Conservation (phyloP, 2,797 vertebrate species). For the Megalops cyprinoides region DNA sequence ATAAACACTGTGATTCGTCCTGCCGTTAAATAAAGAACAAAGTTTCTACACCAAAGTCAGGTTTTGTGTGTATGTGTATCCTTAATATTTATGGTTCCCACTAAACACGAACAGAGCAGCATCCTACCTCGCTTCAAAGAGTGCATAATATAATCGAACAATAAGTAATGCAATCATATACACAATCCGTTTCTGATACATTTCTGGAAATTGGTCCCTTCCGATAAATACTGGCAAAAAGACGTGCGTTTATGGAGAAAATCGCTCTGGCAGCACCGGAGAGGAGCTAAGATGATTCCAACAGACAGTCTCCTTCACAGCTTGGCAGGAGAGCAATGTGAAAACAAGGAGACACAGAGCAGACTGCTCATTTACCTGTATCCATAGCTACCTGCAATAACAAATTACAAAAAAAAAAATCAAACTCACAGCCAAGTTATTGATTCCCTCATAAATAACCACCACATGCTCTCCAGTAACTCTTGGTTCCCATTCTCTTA, state of each 20-base stretch:
- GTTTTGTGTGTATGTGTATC: background rate
- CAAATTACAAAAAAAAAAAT: conserved; percentile 3
- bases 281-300: background rate
- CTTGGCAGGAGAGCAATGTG: background rate
- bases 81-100: background rate
- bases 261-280: background rate
- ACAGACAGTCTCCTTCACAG: background rate
- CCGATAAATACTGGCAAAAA: background rate
- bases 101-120: background rate
- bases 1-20: background rate
- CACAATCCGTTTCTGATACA: background rate
- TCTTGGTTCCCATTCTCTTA: no score
- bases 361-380: background rate
- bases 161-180: background rate
- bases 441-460: background rate
- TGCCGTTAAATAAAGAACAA: background rate
- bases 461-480: background rate
- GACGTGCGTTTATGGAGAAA: background rate
- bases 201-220: background rate
- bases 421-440: background rate
- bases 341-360: background rate
- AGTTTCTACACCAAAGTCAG: background rate
- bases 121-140: background rate
- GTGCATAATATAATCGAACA: background rate
- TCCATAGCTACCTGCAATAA: background rate